A percentile compares a stretch with the other conserved stretches of the same genome.
These are phyloP conservation scores for Salpingus planirostris DNA, from an alignment of 2,888 invertebrate species.

Conservation along the genomic window DNA sequence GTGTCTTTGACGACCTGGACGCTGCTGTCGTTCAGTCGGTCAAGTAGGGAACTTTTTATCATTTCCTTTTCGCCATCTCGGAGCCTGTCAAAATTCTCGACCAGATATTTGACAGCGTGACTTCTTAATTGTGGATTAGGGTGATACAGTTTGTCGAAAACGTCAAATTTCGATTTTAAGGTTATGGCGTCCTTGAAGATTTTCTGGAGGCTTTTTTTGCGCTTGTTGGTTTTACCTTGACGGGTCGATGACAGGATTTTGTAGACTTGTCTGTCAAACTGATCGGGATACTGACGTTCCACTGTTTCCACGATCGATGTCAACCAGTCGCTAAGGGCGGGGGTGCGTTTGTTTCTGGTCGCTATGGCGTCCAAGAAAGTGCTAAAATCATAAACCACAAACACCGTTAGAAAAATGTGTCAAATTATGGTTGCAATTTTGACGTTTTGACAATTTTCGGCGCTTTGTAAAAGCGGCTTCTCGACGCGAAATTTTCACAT, in stretches of 20 bases:
- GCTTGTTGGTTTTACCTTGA: conserved; percentile 13
- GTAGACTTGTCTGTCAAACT: conserved; percentile 61
- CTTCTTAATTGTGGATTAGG: conserved; percentile 55
- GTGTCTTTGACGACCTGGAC: conserved; percentile 51
- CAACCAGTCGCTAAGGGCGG: conserved; percentile 27
- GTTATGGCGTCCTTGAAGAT: conserved; percentile 24
- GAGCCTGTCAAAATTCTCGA: conserved; percentile 45
- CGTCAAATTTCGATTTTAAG: conserved; percentile 31
- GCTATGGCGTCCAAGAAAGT: conserved; percentile 26
- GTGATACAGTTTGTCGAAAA: conserved; percentile 67
- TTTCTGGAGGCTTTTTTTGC: conserved; percentile 25
- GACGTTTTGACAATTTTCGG: too few relatives aligned
- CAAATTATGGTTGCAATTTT: too few relatives aligned
- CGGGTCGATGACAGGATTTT: conserved; percentile 40
- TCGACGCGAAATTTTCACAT: too few relatives aligned
- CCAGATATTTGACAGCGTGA: conserved; percentile 57
- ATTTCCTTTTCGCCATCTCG: conserved; percentile 49
- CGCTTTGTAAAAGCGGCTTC: too few relatives aligned
- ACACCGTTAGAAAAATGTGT: too few relatives aligned
- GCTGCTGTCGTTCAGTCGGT: conserved; percentile 60
- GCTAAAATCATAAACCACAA: too few relatives aligned
- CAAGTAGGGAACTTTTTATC: conserved; percentile 54
- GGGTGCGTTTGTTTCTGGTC: conserved; percentile 18
- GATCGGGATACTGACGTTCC: conserved; percentile 61
- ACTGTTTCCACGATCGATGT: conserved; percentile 47